phyloP scores from a whole-genome alignment of 2,888 invertebrate species.

The Acutogordius australiensis region DNA sequence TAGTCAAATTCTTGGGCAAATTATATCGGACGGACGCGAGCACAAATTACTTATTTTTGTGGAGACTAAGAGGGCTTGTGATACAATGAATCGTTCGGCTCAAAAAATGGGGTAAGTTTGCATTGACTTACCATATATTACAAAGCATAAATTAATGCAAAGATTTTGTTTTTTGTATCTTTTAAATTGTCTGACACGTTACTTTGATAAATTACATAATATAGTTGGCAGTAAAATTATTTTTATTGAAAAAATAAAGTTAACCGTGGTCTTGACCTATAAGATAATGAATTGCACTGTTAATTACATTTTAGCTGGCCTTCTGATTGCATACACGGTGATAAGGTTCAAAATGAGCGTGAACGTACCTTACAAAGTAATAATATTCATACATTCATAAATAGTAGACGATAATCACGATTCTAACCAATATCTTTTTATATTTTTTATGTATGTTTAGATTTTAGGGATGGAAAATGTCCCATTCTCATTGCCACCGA shows the following conservation, averaged over 20 bases:
- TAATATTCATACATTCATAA: too few species aligned
- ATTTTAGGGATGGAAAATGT: slow-evolving; percentile 49
- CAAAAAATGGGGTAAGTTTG: slow-evolving; percentile 5
- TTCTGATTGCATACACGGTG: slow-evolving; percentile 50
- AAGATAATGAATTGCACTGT: too few species aligned
- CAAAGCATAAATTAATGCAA: too few species aligned
- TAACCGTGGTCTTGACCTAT: too few species aligned
- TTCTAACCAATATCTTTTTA: background rate
- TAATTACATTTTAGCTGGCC: slow-evolving; percentile 24
- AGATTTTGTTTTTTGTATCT: too few species aligned
- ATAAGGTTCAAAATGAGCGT: slow-evolving; percentile 72
- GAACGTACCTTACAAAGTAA: slow-evolving; percentile 44
- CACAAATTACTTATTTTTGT: slow-evolving; percentile 85
- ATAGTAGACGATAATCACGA: background rate
- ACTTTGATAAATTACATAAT: too few species aligned
- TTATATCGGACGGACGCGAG: slow-evolving; percentile 42
- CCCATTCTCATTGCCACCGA: slow-evolving; percentile 74
- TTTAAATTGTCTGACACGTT: too few species aligned
- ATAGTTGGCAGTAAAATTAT: too few species aligned
- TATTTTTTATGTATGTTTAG: slow-evolving; percentile 19
- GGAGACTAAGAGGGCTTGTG: slow-evolving; percentile 59
- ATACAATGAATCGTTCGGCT: slow-evolving; percentile 8
- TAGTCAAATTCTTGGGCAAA: slow-evolving; percentile 43
- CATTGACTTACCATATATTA: too few species aligned
- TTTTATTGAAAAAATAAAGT: too few species aligned